Evolutionary conservation across 2,888 invertebrate genomes (phyloP).

Genomic region (Acrocyrtus sp.): DNA sequence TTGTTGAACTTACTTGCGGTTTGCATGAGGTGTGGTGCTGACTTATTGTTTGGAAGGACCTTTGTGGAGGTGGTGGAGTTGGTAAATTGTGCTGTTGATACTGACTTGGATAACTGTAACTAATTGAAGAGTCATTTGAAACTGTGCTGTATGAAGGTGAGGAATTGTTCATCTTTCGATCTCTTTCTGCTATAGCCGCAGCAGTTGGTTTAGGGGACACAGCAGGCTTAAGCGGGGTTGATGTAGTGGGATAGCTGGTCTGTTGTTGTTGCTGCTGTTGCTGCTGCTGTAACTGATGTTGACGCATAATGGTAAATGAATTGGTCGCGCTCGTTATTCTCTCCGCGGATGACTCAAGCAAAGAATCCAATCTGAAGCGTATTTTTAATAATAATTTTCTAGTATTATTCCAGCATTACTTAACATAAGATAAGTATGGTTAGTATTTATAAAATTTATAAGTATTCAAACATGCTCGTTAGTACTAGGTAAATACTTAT

Average conservation of each 20-base stretch:
- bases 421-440: too few relatives aligned
- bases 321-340: conserved; percentile 61
- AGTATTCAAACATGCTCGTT: too few relatives aligned
- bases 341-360: conserved; percentile 61
- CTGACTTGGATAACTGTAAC: conserved; percentile 55
- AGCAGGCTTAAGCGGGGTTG: conserved; percentile 59
- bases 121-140: conserved; percentile 57
- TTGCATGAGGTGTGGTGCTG: conserved; percentile 47
- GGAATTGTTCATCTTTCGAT: conserved; percentile 59
- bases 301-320: conserved; percentile 62
- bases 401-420: too few relatives aligned
- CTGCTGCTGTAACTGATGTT: conserved; percentile 54
- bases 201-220: conserved; percentile 60
- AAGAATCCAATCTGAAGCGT: conserved; percentile 58
- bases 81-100: conserved; percentile 48
- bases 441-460: too few relatives aligned
- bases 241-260: conserved; percentile 31
- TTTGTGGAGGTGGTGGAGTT: conserved; percentile 54
- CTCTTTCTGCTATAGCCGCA: conserved; percentile 51
- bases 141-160: conserved; percentile 62
- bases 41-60: conserved; percentile 47
- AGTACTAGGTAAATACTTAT: too few relatives aligned
- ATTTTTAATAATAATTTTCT: too few relatives aligned
- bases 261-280: conserved; percentile 49
- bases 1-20: conserved; percentile 27